Percentiles rank a stretch among this genome's conserved stretches.
Evolutionary conservation across 2,113 vertebrate genomes (phyloP).

Genomic region (Vimba vimba): DNA sequence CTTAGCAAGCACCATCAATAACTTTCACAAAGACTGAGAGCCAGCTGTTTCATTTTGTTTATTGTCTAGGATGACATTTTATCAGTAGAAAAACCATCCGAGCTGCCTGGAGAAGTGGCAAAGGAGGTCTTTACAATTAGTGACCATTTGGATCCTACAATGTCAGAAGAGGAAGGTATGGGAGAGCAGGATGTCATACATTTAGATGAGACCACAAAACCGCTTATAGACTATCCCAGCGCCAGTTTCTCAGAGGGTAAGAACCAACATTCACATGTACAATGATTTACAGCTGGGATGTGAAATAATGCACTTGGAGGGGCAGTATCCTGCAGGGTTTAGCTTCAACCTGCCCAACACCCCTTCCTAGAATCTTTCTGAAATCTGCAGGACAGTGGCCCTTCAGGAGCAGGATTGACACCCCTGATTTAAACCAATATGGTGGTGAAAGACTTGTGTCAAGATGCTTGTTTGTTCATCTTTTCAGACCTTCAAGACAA

Average conservation of each 20-base stretch:
- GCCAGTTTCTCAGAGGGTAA: slow-evolving; percentile 58
- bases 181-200: slow-evolving; percentile 61
- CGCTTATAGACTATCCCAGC: slow-evolving; percentile 26
- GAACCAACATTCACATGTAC: slow-evolving; percentile 30
- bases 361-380: not conserved
- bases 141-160: slow-evolving; percentile 45
- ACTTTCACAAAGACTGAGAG: not conserved
- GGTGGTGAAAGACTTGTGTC: not conserved
- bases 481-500: slow-evolving; percentile 65
- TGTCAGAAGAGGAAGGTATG: slow-evolving; percentile 40
- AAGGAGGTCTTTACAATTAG: slow-evolving; percentile 39
- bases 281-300: not conserved
- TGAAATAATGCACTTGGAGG: not conserved
- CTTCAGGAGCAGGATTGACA: not conserved
- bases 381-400: not conserved
- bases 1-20: not conserved
- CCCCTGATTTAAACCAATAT: not conserved
- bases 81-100: slow-evolving; percentile 41
- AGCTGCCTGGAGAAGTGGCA: slow-evolving; percentile 43
- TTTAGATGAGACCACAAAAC: slow-evolving; percentile 64
- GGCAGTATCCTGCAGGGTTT: not conserved
- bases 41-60: not conserved
- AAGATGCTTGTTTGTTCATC: slow-evolving; percentile 9
- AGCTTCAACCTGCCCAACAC: not conserved
- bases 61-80: slow-evolving; percentile 59